Percentiles rank a stretch among this genome's conserved stretches.
Evolutionary conservation across 2,888 invertebrate species (phyloP).

Genomic region (Nineta flava): DNA sequence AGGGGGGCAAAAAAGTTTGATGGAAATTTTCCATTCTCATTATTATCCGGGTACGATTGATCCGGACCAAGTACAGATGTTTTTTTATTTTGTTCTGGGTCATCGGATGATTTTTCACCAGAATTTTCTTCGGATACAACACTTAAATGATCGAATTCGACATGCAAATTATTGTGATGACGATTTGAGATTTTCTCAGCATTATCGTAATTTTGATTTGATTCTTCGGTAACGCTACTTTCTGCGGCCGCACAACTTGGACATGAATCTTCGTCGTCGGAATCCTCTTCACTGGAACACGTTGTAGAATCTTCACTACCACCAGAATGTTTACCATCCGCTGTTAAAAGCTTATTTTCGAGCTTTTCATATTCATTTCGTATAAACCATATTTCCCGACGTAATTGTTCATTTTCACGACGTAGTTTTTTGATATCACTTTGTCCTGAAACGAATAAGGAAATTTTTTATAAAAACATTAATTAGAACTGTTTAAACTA

Average conservation of each 20-base stretch:
- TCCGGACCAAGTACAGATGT: constrained; percentile 24
- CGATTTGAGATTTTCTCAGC: constrained; percentile 28
- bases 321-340: constrained; percentile 20
- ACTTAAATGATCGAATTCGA: constrained; percentile 57
- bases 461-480: no score
- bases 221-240: constrained; percentile 21
- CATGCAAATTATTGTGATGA: constrained; percentile 27
- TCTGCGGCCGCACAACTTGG: constrained; percentile 19
- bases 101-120: constrained; percentile 22
- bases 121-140: constrained; percentile 59
- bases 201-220: constrained; percentile 28
- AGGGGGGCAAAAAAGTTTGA: constrained; percentile 32
- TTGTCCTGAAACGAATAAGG: constrained; percentile 47
- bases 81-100: constrained; percentile 11
- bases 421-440: constrained; percentile 78
- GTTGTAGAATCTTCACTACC: constrained; percentile 3
- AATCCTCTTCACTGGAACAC: constrained; percentile 3
- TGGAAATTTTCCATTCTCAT: constrained; percentile 12
- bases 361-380: constrained; percentile 79
- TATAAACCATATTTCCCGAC: constrained; percentile 72
- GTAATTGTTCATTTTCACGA: constrained; percentile 73
- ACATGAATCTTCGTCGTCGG: constrained; percentile 17
- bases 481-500: no score
- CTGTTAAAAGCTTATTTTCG: constrained; percentile 54
- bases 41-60: constrained; percentile 24